These are phyloP conservation scores for Bursaphelenchus okinawaensis DNA, from an alignment of 2,888 invertebrate genomes.

Conservation along the genomic window DNA sequence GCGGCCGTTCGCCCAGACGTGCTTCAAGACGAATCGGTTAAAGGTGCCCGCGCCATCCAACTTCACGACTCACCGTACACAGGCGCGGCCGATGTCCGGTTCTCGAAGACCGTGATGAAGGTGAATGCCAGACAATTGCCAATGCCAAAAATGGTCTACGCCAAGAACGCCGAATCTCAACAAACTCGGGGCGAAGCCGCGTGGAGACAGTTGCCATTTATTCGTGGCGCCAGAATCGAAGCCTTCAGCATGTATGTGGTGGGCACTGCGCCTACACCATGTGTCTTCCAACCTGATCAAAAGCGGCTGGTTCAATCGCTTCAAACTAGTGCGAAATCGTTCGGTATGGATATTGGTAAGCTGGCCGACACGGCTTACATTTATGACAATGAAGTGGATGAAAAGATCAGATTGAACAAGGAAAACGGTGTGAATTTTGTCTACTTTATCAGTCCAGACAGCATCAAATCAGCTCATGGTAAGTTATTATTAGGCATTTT, in stretches of 20 bases:
- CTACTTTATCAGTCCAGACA: slow-evolving; percentile 3
- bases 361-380: background rate
- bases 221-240: background rate
- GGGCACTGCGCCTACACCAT: background rate
- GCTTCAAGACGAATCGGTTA: slow-evolving; percentile 21
- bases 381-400: background rate
- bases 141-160: slow-evolving; percentile 19
- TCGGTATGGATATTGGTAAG: slow-evolving; percentile 7
- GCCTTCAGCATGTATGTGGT: background rate
- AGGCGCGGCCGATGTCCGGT: slow-evolving; percentile 13
- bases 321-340: background rate
- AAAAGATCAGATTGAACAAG: background rate
- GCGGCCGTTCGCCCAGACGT: slow-evolving; percentile 32
- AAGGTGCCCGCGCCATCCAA: slow-evolving; percentile 18
- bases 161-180: slow-evolving; percentile 15
- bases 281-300: background rate
- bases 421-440: background rate
- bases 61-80: slow-evolving; percentile 21
- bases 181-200: slow-evolving; percentile 4
- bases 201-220: background rate
- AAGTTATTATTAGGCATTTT: no score
- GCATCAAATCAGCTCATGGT: slow-evolving; percentile 2
- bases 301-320: background rate
- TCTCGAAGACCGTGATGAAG: slow-evolving; percentile 22
- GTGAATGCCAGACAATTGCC: slow-evolving; percentile 25